Evolutionary conservation across 1,140 invertebrate species (phyloP), one percentile per base, ranked within the genome.

Genomic region (Chymomyza costata): DNA sequence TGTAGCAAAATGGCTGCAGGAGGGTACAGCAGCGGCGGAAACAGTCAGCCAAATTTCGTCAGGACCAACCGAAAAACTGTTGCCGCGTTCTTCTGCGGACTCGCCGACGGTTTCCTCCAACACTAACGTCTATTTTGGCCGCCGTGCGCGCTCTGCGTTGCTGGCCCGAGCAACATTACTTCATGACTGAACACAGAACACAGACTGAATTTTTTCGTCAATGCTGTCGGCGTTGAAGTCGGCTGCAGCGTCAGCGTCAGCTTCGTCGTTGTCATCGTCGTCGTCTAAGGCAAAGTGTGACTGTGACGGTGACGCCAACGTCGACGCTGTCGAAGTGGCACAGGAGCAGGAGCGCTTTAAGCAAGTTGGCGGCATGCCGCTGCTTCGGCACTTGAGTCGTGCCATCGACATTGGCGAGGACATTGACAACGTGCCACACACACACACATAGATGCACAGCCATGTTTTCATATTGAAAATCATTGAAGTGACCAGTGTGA

Each of bases 111-210:
- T n/a, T n/a, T n/a, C 41, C 38, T 43, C 41, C 32, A 55, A 37
- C 32, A 18, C 25, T 25, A 39, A 48, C 19, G 15, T 35, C 28
- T 14, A 44, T n/a, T 44, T 7, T 10, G 21, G 46, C 11, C 31
- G 17, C 44, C 35, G 17, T 39, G 35, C 25, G 30, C 7, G 19
- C 15, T 17, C 21, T n/a, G 7, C 32, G 21, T 59, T 80, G 73
- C 67, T 78, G 57, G 57, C 63, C 66, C 71, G 71, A 78, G 57
- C 71, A 67, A 71, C 71, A 63, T 64, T 78, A 71, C 62, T 78
- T 80, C 63, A 78, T 63, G 71, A 78, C 71, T 78, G 45, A 78
- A 57, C 19, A 47, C 41, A 54, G 59, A 49, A 32, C 69, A 55
- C 39, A 35, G 52, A 30, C 52, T 52, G 60, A 73, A 69, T 43